Percentiles rank a stretch among this genome's conserved stretches.
Evolutionary conservation across 2,888 invertebrate genomes (phyloP).

Genomic region (Leucophenga maculata): DNA sequence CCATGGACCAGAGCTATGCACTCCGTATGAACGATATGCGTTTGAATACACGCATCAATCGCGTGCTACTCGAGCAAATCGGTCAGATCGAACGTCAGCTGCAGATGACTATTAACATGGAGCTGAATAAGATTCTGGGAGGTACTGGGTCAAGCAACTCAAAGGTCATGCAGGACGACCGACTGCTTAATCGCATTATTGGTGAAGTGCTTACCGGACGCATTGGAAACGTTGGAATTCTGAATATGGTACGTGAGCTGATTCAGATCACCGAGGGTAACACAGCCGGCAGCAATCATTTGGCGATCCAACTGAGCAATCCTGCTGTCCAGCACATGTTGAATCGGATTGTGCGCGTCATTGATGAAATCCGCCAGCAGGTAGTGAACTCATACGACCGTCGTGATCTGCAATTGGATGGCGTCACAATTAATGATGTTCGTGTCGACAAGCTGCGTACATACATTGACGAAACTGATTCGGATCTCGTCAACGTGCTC

Average conservation of each 20-base stretch:
- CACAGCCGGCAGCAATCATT: constrained; percentile 47
- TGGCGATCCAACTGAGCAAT: constrained; percentile 78
- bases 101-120: constrained; percentile 34
- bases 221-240: constrained; percentile 45
- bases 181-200: constrained; percentile 44
- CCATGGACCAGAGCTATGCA: constrained; percentile 37
- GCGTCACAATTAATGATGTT: constrained; percentile 77
- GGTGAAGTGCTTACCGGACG: constrained; percentile 53
- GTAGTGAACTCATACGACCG: constrained; percentile 76
- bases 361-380: constrained; percentile 77
- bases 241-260: constrained; percentile 50
- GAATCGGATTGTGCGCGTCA: constrained; percentile 70
- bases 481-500: constrained; percentile 73
- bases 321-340: constrained; percentile 69
- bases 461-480: constrained; percentile 77
- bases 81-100: constrained; percentile 47
- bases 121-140: constrained; percentile 29
- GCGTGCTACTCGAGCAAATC: constrained; percentile 43
- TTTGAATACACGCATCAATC: constrained; percentile 42
- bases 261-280: constrained; percentile 32
- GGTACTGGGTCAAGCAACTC: neutral
- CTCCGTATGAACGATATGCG: constrained; percentile 52
- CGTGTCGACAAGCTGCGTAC: constrained; percentile 79
- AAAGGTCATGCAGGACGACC: constrained; percentile 21
- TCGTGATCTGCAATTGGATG: constrained; percentile 76